Evolutionary conservation across 2,888 invertebrate species (phyloP).

Genomic region (Melieria picta): DNA sequence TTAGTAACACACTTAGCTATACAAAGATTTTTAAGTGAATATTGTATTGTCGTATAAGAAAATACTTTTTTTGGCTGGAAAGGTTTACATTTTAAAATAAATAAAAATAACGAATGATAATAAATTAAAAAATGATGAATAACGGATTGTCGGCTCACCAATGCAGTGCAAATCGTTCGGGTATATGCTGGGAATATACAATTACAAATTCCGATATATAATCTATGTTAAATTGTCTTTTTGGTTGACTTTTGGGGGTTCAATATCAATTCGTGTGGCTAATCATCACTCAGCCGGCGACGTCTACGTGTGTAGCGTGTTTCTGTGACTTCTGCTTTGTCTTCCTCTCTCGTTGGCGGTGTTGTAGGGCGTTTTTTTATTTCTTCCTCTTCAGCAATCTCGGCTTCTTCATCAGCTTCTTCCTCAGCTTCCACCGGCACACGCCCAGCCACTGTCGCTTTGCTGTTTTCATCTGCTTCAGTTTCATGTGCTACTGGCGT

Average conservation of each 20-base stretch:
- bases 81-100: not conserved
- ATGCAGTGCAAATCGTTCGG: not conserved
- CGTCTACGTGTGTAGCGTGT: slow-evolving; percentile 39
- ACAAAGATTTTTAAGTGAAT: not conserved
- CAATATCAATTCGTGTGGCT: not conserved
- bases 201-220: no score
- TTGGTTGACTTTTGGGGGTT: no score
- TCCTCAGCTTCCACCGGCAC: slow-evolving; percentile 8
- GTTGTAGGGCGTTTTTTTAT: slow-evolving; percentile 44
- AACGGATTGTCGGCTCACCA: not conserved
- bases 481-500: slow-evolving; percentile 16
- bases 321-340: slow-evolving; percentile 29
- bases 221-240: no score
- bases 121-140: not conserved
- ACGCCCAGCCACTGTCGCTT: not conserved
- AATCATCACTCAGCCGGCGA: slow-evolving; percentile 42
- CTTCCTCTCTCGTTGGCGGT: slow-evolving; percentile 21
- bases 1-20: not conserved
- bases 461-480: slow-evolving; percentile 33
- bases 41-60: not conserved
- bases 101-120: not conserved
- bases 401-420: slow-evolving; percentile 31
- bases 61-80: not conserved
- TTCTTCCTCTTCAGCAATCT: slow-evolving; percentile 46
- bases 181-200: not conserved